phyloP scores from a whole-genome alignment of 2,113 vertebrate species.

The Chascanopsetta lugubris region DNA sequence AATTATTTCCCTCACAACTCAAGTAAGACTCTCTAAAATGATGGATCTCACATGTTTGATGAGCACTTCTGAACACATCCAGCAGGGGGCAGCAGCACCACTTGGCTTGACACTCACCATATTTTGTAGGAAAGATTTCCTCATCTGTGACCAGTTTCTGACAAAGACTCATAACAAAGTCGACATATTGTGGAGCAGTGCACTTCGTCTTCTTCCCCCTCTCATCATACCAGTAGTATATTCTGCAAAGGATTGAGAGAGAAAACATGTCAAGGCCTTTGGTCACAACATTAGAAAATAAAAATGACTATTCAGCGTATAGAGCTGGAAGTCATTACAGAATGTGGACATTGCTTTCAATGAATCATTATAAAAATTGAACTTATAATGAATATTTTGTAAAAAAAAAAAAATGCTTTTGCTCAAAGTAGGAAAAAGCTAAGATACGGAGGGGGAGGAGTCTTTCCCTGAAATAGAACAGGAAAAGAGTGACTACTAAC shows the following conservation, averaged over 20 bases:
- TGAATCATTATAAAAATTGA: constrained; percentile 11
- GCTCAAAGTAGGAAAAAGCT: too few species aligned
- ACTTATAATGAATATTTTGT: constrained; percentile 3
- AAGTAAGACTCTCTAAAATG: too few species aligned
- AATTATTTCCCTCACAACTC: too few species aligned
- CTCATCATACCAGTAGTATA: constrained; percentile 99
- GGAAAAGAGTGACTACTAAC: too few species aligned
- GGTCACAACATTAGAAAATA: background rate
- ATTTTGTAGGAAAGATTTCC: constrained; percentile 98
- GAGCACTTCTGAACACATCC: background rate
- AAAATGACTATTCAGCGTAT: background rate
- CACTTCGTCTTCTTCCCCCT: constrained; percentile 98
- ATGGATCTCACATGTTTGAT: too few species aligned
- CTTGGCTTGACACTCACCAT: constrained; percentile 81
- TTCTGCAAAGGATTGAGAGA: constrained; percentile 79
- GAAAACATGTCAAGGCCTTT: background rate
- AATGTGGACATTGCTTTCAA: background rate
- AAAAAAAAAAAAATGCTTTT: too few species aligned
- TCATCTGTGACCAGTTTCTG: constrained; percentile 99
- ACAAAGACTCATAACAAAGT: constrained; percentile 98
- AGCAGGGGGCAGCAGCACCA: constrained; percentile 59
- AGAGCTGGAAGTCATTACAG: background rate
- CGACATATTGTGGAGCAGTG: constrained; percentile 97
- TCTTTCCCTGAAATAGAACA: too few species aligned
- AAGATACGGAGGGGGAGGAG: too few species aligned